phyloP scores from a whole-genome alignment of 2,113 vertebrate species.

The Myiozetetes cayanensis region DNA sequence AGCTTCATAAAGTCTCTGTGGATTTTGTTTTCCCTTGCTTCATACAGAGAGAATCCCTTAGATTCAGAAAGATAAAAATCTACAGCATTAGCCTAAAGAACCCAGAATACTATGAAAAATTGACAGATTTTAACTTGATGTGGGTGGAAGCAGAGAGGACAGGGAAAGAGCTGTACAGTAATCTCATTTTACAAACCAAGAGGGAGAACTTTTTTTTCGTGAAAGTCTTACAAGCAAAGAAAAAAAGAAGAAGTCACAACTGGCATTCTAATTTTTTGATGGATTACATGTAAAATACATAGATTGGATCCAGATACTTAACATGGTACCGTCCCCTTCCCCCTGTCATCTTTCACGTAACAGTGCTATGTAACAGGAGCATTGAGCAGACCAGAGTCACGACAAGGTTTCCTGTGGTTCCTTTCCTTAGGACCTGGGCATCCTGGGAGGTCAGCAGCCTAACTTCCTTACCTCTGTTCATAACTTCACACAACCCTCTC shows the following conservation, averaged over 20 bases:
- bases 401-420: fast-evolving
- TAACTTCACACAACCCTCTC: neutral
- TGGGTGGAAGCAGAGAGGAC: neutral
- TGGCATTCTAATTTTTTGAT: neutral
- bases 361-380: fast-evolving
- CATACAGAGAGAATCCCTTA: neutral
- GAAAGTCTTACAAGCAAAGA: neutral
- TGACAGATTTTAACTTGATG: neutral
- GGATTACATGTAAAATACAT: neutral
- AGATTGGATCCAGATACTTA: neutral
- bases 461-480: neutral
- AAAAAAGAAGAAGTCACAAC: neutral
- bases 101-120: neutral
- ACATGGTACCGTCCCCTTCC: neutral
- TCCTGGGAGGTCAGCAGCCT: neutral
- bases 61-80: neutral
- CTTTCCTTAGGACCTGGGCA: neutral
- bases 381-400: neutral
- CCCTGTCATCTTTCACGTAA: neutral
- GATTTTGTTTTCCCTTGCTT: neutral
- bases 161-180: neutral
- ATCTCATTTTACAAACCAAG: neutral
- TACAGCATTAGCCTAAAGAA: neutral
- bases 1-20: neutral
- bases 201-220: neutral